Evolutionary conservation across 2,888 invertebrate genomes (phyloP), one percentile per base, ranked within the genome.

Genomic region (Octodonta nipae): DNA sequence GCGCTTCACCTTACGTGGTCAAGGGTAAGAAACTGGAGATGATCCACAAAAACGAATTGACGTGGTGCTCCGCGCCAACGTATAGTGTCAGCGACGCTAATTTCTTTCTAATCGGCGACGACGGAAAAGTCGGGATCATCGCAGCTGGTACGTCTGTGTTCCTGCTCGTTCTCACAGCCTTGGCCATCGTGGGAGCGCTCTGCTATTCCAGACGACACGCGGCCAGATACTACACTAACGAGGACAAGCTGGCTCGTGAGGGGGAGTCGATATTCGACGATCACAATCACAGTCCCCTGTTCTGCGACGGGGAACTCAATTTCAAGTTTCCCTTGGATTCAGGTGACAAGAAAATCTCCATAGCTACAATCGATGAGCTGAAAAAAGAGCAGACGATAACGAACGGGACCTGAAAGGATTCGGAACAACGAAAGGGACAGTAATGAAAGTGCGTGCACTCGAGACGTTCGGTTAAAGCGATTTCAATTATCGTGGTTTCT

Each of bases 171-270:
- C 49, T 70, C n/a, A 61, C 66, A 0, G 56, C 58, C 3, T 35
- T 58, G 3, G 58, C 62, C 2, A 56, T 68, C 6, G 51, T 67
- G 10, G 60, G 67, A 1, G 71, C 71, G 1, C 55, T 78, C 28
- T 70, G 73, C 44, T 80, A 78, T 51, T 73, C 78, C 37, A 69
- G 75, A 29, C 73, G 78, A 31, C 76, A 78, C 43, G 75, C 80
- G 1, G 82, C 81, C 2, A 77, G 75, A 37, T 85, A 85, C 60
- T 84, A 84, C 56, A 85, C 84, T 6, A 74, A 82, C 52, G 84
- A 84, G 58, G 82, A 80, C 54, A 75, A 76, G 41, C 40, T 61
- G 26, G 47, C 52, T 3, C 51, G 50, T 22, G 62, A 62, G 38
- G 52, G 58, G n/a, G 64, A 64, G 33, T 55, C 61, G 25, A 62